These are phyloP conservation scores for Nemotelus pantherinus DNA, from an alignment of 2,888 invertebrate genomes.

Conservation along the genomic window DNA sequence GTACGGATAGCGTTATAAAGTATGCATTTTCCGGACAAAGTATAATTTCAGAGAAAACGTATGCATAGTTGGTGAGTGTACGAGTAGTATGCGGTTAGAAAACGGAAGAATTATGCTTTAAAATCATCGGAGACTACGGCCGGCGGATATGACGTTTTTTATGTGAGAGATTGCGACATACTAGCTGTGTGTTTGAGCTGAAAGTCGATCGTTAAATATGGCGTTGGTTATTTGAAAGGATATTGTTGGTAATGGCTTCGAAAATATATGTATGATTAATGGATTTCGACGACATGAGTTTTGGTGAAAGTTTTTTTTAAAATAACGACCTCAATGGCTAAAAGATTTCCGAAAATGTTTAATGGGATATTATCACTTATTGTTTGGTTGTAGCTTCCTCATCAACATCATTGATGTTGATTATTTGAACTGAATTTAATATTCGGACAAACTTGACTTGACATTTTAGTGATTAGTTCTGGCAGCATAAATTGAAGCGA, in stretches of 20 bases:
- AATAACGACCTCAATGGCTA: background rate
- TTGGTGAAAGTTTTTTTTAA: background rate
- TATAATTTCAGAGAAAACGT: no score
- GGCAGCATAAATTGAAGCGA: no score
- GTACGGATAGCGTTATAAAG: background rate
- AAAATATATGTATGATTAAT: constrained; percentile 21
- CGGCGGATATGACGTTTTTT: background rate
- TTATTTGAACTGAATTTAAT: no score
- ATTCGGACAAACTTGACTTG: no score
- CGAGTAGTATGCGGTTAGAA: constrained; percentile 1
- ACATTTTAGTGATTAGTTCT: no score
- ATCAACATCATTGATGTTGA: no score
- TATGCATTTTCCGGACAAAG: background rate
- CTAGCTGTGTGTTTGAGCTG: background rate
- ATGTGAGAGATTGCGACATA: constrained; percentile 16
- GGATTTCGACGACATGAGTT: constrained; percentile 9
- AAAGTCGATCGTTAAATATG: background rate
- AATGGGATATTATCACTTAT: background rate
- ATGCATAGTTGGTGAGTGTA: background rate
- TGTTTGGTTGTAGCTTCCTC: no score
- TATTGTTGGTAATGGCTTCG: constrained; percentile 8
- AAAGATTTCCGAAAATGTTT: background rate
- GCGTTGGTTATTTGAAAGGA: background rate
- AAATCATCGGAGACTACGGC: constrained; percentile 17
- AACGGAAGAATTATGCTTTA: constrained; percentile 15